phyloP scores from a whole-genome alignment of 37 sponge, comb jelly and placozoan species.

The Cladorhizidae sp. region DNA sequence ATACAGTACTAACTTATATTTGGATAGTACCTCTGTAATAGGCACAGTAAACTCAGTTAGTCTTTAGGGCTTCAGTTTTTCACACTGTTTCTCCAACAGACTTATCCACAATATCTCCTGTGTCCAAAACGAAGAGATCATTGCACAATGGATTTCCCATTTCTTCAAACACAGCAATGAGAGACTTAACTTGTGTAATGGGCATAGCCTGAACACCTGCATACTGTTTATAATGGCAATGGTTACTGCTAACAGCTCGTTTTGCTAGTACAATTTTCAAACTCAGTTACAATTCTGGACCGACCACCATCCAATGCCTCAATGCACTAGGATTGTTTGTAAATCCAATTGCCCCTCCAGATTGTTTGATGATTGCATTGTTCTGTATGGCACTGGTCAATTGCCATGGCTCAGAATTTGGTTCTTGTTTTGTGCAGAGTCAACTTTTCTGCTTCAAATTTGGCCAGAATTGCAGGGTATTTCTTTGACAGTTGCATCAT shows the following conservation, averaged over 20 bases:
- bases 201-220: slow-evolving; percentile 3
- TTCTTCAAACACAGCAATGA: slow-evolving; percentile 9
- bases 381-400: slow-evolving; percentile 38
- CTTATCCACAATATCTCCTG: not conserved
- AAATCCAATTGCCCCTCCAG: slow-evolving; percentile 37
- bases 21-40: slow-evolving; percentile 19
- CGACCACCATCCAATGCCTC: slow-evolving; percentile 10
- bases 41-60: not conserved
- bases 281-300: slow-evolving; percentile 11
- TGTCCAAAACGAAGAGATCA: slow-evolving; percentile 5
- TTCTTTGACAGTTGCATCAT: not conserved
- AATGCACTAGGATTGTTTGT: not conserved
- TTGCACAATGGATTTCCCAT: slow-evolving; percentile 26
- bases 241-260: too few species aligned
- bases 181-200: too few species aligned
- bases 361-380: slow-evolving; percentile 31
- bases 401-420: slow-evolving; percentile 30
- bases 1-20: not conserved
- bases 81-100: not conserved
- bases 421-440: slow-evolving; percentile 5
- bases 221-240: slow-evolving; percentile 14
- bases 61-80: not conserved
- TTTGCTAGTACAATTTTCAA: slow-evolving; percentile 6
- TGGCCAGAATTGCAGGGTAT: not conserved
- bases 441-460: not conserved